These are phyloP conservation scores for Pantherophis vulpinus DNA, from an alignment of 2,797 vertebrate species.

Conservation along the genomic window DNA sequence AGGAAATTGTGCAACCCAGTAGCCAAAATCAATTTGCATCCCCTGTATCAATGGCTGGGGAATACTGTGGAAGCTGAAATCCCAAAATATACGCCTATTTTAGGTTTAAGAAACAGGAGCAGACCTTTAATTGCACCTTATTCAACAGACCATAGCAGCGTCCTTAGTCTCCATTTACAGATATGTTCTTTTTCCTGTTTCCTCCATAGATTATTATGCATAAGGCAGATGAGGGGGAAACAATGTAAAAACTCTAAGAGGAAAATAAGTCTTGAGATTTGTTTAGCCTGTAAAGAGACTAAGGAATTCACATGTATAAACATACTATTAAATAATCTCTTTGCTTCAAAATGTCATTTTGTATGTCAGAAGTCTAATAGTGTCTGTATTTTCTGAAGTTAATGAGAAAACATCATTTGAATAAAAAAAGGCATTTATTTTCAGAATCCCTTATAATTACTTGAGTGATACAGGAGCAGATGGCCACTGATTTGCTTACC, in stretches of 20 bases:
- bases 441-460: background rate
- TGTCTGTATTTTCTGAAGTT: background rate
- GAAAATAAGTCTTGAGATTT: background rate
- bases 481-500: background rate
- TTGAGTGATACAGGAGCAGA: background rate
- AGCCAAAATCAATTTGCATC: background rate
- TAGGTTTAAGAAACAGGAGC: background rate
- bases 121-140: background rate
- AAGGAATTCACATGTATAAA: background rate
- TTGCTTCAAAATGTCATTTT: background rate
- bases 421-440: background rate
- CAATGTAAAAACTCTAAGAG: background rate
- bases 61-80: background rate
- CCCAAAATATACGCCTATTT: background rate
- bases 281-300: background rate
- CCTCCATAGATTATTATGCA: background rate
- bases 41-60: background rate
- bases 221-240: background rate
- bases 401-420: background rate
- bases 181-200: background rate
- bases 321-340: background rate
- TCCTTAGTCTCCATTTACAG: conserved; percentile 27
- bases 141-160: conserved; percentile 41
- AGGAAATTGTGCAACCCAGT: background rate
- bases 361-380: background rate